A percentile compares a stretch with the other conserved stretches of the same genome.
These are phyloP conservation scores for Umimayanthus chanpuru DNA, from an alignment of 92 coral and sea anemone genomes.

Conservation along the genomic window DNA sequence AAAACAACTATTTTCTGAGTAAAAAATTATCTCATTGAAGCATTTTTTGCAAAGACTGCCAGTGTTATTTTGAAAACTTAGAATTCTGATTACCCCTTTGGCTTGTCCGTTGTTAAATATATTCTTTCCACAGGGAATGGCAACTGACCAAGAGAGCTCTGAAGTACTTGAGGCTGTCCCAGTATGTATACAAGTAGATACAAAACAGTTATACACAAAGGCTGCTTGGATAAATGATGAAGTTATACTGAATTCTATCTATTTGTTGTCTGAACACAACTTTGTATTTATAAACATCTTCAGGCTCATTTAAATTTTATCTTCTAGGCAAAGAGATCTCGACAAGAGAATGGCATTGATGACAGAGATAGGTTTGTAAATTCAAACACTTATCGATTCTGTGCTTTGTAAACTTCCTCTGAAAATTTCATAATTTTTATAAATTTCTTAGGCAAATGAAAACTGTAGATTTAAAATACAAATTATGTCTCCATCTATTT, in stretches of 20 bases:
- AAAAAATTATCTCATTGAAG: background rate
- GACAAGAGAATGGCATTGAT: slow-evolving; percentile 77
- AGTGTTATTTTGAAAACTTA: background rate
- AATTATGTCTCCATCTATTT: background rate
- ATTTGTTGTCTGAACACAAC: slow-evolving; percentile 9
- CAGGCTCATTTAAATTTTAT: slow-evolving; percentile 13
- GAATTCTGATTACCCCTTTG: background rate
- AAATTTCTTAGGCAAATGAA: slow-evolving; percentile 15
- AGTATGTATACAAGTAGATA: slow-evolving; percentile 57
- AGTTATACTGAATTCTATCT: background rate
- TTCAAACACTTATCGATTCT: slow-evolving; percentile 19
- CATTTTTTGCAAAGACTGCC: too few species aligned
- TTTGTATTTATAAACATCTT: slow-evolving; percentile 8
- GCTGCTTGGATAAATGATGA: slow-evolving; percentile 2
- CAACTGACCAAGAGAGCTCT: slow-evolving; percentile 84
- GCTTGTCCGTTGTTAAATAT: background rate
- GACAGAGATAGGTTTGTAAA: slow-evolving; percentile 78
- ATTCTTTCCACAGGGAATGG: slow-evolving; percentile 70
- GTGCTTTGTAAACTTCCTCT: slow-evolving; percentile 36
- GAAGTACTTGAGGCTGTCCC: slow-evolving; percentile 83
- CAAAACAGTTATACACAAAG: background rate
- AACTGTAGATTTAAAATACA: background rate
- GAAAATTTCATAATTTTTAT: background rate
- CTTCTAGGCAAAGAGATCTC: slow-evolving; percentile 85
- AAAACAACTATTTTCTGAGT: background rate